Conservation (phyloP, 1,140 invertebrate species). For the Teleogryllus occipitalis region DNA sequence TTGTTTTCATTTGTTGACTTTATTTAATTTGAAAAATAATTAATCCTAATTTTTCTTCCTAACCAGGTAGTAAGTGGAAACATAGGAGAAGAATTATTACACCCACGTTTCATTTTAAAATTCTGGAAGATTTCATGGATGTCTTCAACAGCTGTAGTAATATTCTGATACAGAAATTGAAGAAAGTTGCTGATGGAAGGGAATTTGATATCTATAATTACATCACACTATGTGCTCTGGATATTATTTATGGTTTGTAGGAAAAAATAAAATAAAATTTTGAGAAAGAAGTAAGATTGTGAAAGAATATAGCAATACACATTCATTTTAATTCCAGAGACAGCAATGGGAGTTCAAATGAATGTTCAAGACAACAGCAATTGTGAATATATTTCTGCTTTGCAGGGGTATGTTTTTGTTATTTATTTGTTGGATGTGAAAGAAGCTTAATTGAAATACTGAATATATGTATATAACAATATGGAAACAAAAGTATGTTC, state of each 20-base stretch:
- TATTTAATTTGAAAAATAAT: background rate
- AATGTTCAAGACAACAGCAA: conserved; percentile 60
- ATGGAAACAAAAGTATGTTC: no score
- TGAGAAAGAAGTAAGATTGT: background rate
- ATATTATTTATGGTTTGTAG: conserved; percentile 48
- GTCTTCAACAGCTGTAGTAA: conserved; percentile 50
- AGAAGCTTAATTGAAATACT: background rate
- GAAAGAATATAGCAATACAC: no score
- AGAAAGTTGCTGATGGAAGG: conserved; percentile 10
- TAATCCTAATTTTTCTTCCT: background rate
- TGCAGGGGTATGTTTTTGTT: conserved; percentile 39
- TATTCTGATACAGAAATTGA: conserved; percentile 32
- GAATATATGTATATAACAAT: no score
- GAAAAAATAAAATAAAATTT: conserved; percentile 30
- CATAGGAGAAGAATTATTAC: conserved; percentile 48
- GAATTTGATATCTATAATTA: conserved; percentile 41
- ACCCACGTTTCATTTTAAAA: conserved; percentile 58
- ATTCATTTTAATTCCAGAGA: conserved; percentile 47
- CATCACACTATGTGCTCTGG: conserved; percentile 47
- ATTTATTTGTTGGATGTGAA: background rate
- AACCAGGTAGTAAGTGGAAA: conserved; percentile 42
- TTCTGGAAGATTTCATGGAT: conserved; percentile 50
- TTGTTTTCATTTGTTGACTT: background rate
- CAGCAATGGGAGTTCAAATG: conserved; percentile 72
- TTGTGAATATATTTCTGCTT: conserved; percentile 63